Base-by-base conservation (phyloP, 2,113 vertebrate genomes). In the Pteropus alecto region DNA sequence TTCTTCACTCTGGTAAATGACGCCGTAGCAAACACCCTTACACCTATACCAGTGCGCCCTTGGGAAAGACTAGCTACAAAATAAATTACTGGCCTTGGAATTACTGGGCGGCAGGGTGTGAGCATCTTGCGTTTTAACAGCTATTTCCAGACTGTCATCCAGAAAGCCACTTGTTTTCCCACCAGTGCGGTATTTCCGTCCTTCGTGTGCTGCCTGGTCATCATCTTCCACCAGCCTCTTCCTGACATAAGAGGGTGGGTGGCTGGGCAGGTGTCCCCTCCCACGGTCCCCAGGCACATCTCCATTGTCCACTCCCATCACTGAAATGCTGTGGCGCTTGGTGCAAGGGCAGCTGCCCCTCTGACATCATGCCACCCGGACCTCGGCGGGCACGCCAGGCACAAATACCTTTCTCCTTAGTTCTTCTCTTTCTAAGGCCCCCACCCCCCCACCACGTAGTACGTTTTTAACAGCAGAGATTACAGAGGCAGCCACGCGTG, bases 361-460 rank as follows among this genome's bases (percentile, higher is more conserved):
- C 73, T 63, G 33, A 63, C 22, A 2, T 51, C 22, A 26, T 10
- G 41, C 77, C 33, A 90, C 41, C 19, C 41, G 63, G 56, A 41
- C 70, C 68, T 54, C 38, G 7, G 13, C 48, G 35, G 15, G 11
- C 51, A 2, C 1, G 6, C 33, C 18, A 0, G 0, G 15, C 41
- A 6, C 7, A 33, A 5, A 71, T 46, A 10, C 12, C 41, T 9
- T 46, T 43, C 38, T 46, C 43, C 4, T 82, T 51, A 46, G 43
- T 38, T 26, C 30, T 33, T 10, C 46, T 7, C 8, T 43, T 60
- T 30, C 56, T 7, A 15, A 95, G 54, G 24, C 14, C 65, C 8
- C 14, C 63, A 26, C 82, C 6, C 14, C 65, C 8, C 18, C 63
- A 26, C 87, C 6, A 33, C 0, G 8, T 12, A 13, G 30, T n/a